Evolutionary conservation across 1,140 invertebrate genomes (phyloP).

Genomic region (Plectrocnemia conspersa): DNA sequence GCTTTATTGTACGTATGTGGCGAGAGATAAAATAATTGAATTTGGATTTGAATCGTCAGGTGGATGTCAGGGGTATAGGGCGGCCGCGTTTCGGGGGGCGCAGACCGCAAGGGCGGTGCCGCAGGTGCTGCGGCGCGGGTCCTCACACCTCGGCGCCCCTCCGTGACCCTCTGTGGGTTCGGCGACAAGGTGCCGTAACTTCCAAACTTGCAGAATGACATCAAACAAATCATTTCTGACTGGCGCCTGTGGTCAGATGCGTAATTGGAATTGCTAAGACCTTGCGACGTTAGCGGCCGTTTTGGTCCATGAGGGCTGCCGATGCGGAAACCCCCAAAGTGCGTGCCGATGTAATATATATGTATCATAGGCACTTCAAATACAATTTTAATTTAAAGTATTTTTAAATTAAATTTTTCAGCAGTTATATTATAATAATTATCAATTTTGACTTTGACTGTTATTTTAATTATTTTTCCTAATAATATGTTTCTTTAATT

Average conservation of each 20-base stretch:
- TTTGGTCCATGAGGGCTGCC: not conserved
- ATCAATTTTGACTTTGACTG: too few species aligned
- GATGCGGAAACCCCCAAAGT: not conserved
- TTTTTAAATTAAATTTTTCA: too few species aligned
- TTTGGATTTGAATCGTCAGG: not conserved
- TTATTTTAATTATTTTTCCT: too few species aligned
- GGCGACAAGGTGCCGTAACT: slow-evolving; percentile 9
- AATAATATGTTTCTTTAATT: too few species aligned
- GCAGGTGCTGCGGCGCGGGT: slow-evolving; percentile 15
- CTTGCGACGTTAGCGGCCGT: not conserved
- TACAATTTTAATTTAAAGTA: too few species aligned
- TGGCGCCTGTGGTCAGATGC: slow-evolving; percentile 6
- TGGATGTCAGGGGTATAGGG: not conserved
- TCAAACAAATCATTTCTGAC: slow-evolving; percentile 20
- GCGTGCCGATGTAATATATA: too few species aligned
- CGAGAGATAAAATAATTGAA: too few species aligned
- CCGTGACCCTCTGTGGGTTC: not conserved
- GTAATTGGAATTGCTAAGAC: slow-evolving; percentile 15
- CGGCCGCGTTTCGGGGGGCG: not conserved
- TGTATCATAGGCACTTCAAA: too few species aligned
- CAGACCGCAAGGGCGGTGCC: slow-evolving; percentile 15
- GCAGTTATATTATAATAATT: too few species aligned
- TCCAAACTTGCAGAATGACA: slow-evolving; percentile 14
- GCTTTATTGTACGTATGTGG: too few species aligned
- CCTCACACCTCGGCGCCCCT: slow-evolving; percentile 5